Evolutionary conservation across 1,140 invertebrate genomes (phyloP), one percentile per base, ranked within the genome.

Genomic region (Diabrotica virgifera): DNA sequence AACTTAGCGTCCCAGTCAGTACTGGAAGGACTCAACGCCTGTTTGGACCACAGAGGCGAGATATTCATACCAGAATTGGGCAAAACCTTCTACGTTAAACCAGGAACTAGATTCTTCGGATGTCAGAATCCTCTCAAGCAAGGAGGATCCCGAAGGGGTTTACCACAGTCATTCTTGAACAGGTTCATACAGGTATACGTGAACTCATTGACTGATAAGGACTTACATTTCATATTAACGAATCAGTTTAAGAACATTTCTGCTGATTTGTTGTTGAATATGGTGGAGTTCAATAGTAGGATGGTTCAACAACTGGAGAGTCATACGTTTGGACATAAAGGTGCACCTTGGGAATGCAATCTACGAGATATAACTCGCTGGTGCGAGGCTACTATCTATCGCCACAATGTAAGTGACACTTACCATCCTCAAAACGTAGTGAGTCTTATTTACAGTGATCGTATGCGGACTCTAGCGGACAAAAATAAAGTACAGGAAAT

Each of bases 1-100:
- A 99, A 99, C 85, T 82, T 99, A 63, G 97, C 98, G 0, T 97
- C 96, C 0, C 98, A 99, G 80, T 95, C 96, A 0, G 97, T 99
- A 5, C 81, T 99, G 0, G 98, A 99, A 85, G 97, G 97, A 37
- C 82, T 99, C 4, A 99, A 99, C 80, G 97, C 97, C 3, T 98
- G 97, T 78, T 85, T 99, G 11, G 98, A 99, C 85, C 98, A 99
- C 78, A 84, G 97, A 73, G 94, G 94, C 5, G 95, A 98, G 81
- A 87, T 99, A 11, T 99, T 89, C 76, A 92, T 99, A 61, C 94
- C 97, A 2, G 98, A 99, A 83, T 81, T 99, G 0, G 91, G 90
- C 9, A 89, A 87, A 77, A 92, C 89, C 0, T 99, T 99, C 77
- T 80, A 84, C 62, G 85, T 98, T 0, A 85, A 88, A 65, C 74